Evolutionary conservation across 1,140 invertebrate genomes (phyloP).

Genomic region (Triops cancriformis): DNA sequence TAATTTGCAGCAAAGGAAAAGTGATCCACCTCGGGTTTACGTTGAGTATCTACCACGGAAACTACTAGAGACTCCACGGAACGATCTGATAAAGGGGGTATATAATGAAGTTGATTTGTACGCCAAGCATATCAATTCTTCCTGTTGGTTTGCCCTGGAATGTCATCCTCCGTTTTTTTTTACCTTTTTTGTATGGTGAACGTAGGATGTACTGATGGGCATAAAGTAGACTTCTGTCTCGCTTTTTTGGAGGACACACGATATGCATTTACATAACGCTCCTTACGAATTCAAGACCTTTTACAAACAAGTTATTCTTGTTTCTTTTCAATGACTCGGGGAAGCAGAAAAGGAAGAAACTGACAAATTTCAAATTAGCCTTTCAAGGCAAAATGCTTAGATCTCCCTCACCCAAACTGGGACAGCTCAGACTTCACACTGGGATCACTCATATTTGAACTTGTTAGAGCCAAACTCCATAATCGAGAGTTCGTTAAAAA

Average conservation of each 20-base stretch:
- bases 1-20: neutral
- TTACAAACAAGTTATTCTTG: constrained; percentile 14
- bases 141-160: neutral
- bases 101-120: neutral
- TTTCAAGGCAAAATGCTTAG: neutral
- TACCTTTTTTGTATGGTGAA: neutral
- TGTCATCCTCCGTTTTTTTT: neutral
- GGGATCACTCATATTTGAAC: neutral
- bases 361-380: neutral
- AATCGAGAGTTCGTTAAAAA: neutral
- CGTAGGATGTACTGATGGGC: neutral
- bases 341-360: neutral
- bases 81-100: neutral
- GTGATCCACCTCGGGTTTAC: neutral
- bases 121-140: neutral
- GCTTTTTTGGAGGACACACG: constrained; percentile 3
- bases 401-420: no score
- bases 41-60: neutral
- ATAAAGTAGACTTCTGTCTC: neutral
- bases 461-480: neutral
- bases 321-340: neutral
- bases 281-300: neutral
- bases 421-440: neutral
- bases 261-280: constrained; percentile 6
- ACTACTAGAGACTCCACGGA: neutral